Conservation (phyloP, 2,113 vertebrate species). For the Boleophthalmus pectinirostris region DNA sequence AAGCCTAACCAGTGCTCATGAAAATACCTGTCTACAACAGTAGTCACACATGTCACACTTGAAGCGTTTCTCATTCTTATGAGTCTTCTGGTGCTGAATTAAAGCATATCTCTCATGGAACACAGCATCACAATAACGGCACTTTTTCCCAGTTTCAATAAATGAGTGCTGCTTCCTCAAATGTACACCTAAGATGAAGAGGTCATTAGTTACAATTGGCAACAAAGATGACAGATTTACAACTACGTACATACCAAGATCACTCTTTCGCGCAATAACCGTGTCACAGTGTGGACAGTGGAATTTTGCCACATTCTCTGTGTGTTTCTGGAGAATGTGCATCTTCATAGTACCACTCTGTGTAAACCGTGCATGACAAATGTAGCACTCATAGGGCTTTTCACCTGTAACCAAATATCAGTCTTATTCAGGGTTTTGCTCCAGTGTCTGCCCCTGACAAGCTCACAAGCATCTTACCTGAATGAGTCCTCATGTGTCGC, state of each 20-base stretch:
- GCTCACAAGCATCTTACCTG: conserved; percentile 75
- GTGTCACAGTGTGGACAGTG: conserved; percentile 99
- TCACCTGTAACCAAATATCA: conserved; percentile 79
- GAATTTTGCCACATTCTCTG: conserved; percentile 98
- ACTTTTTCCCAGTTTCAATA: conserved; percentile 96
- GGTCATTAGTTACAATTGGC: not conserved
- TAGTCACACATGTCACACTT: conserved; percentile 98
- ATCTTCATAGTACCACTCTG: conserved; percentile 99
- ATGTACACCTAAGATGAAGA: conserved; percentile 84
- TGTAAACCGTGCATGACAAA: conserved; percentile 98
- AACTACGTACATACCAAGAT: conserved; percentile 81
- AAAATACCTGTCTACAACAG: conserved; percentile 91
- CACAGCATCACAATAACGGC: conserved; percentile 96
- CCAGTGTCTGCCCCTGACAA: not conserved
- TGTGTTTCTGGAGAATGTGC: conserved; percentile 99
- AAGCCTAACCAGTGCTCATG: not conserved
- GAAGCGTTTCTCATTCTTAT: conserved; percentile 99
- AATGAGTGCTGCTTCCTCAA: conserved; percentile 98
- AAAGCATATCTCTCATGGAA: conserved; percentile 98
- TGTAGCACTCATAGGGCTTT: conserved; percentile 99
- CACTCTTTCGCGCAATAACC: conserved; percentile 97
- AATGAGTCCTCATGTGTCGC: conserved; percentile 99
- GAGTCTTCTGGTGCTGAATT: conserved; percentile 98
- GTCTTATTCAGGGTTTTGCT: not conserved
- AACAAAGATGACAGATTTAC: not conserved